These are phyloP conservation scores for Calameuta filiformis DNA, from an alignment of 2,888 invertebrate species.

Conservation along the genomic window DNA sequence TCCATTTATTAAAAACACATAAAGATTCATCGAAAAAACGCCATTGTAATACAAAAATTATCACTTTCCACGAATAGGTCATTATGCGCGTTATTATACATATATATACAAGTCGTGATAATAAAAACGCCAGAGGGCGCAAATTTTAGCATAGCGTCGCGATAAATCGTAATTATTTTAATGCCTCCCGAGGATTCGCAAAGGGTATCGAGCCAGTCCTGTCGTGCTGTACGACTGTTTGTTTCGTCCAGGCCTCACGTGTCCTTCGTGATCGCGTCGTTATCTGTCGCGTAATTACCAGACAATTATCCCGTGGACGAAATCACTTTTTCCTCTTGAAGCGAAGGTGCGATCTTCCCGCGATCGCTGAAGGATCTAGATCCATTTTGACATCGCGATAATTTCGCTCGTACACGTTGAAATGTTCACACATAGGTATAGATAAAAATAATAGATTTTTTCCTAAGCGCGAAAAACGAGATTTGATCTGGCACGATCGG, in stretches of 20 bases:
- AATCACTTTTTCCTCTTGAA: conserved; percentile 30
- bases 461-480: not conserved
- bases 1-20: not conserved
- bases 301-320: conserved; percentile 45
- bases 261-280: conserved; percentile 51
- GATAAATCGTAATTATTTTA: conserved; percentile 31
- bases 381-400: not conserved
- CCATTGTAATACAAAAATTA: not conserved
- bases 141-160: conserved; percentile 14
- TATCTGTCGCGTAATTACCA: conserved; percentile 54
- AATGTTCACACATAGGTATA: not conserved
- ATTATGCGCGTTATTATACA: not conserved
- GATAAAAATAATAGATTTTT: not conserved
- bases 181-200: conserved; percentile 8
- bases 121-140: not conserved
- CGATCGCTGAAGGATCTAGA: not conserved
- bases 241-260: conserved; percentile 27
- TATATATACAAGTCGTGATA: not conserved
- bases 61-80: not conserved
- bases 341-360: not conserved
- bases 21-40: not conserved
- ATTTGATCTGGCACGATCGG: not conserved
- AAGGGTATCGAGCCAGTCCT: conserved; percentile 11
- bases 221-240: conserved; percentile 46
- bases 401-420: not conserved